phyloP scores from a whole-genome alignment of 2,888 invertebrate species.

The Alcis repandata region DNA sequence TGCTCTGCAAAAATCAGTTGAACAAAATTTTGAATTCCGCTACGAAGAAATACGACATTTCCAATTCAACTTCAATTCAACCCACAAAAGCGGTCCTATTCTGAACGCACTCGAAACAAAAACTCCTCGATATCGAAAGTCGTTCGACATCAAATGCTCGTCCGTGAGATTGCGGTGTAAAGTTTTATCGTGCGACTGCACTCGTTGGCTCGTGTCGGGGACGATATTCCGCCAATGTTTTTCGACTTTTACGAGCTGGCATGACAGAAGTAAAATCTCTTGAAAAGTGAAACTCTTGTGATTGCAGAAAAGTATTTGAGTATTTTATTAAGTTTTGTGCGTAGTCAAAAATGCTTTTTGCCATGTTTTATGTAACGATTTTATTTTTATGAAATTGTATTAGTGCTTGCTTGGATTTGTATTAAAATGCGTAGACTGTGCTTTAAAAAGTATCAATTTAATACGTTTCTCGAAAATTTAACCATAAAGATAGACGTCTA shows the following conservation, averaged over 20 bases:
- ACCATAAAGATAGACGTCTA: not conserved
- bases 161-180: conserved; percentile 39
- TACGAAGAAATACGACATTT: conserved; percentile 12
- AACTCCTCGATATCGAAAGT: conserved; percentile 34
- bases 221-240: conserved; percentile 21
- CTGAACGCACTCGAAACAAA: conserved; percentile 34
- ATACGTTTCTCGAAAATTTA: not conserved
- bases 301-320: not conserved
- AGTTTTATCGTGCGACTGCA: conserved; percentile 43
- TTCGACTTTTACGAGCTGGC: conserved; percentile 9
- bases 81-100: conserved; percentile 20
- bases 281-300: conserved; percentile 7
- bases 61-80: conserved; percentile 21
- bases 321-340: too few species aligned
- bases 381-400: too few species aligned
- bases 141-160: conserved; percentile 36
- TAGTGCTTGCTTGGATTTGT: too few species aligned
- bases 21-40: not conserved
- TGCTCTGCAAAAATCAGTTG: not conserved
- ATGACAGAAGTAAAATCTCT: conserved; percentile 12
- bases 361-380: too few species aligned
- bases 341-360: too few species aligned
- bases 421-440: too few species aligned
- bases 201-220: conserved; percentile 16
- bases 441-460: not conserved